Conservation (phyloP, 2,888 invertebrate species). For the Diplazon laetatorius region DNA sequence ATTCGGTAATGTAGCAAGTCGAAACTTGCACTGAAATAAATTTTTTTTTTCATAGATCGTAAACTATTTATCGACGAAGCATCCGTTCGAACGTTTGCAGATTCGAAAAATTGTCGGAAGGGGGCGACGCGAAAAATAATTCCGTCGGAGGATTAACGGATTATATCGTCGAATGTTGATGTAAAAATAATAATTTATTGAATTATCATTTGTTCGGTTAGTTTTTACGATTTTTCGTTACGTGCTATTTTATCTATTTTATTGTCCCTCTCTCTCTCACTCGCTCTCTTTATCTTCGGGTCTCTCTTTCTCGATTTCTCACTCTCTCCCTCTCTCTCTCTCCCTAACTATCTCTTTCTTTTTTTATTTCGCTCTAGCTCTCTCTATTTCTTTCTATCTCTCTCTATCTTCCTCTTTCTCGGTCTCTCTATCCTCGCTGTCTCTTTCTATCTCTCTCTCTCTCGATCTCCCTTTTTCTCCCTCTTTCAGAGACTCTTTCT, state of each 20-base stretch:
- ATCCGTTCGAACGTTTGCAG: constrained; percentile 22
- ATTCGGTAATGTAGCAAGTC: neutral
- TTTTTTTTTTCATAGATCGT: constrained; percentile 71
- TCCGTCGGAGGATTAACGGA: constrained; percentile 23
- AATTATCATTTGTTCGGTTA: constrained; percentile 73
- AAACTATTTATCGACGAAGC: constrained; percentile 33
- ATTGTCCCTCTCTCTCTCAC: constrained; percentile 2
- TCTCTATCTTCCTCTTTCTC: constrained; percentile 8
- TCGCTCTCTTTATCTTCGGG: constrained; percentile 13
- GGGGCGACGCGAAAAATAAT: constrained; percentile 64
- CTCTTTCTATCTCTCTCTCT: constrained; percentile 4
- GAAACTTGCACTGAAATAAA: constrained; percentile 11
- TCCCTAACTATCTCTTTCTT: constrained; percentile 45
- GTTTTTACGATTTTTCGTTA: constrained; percentile 70
- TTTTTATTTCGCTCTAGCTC: constrained; percentile 55
- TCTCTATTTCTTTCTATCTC: constrained; percentile 7
- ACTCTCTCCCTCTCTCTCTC: constrained; percentile 16
- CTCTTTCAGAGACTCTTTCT: constrained; percentile 5
- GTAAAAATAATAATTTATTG: constrained; percentile 73
- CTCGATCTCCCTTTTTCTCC: constrained; percentile 5
- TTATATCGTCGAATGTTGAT: constrained; percentile 70
- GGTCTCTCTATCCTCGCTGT: constrained; percentile 18
- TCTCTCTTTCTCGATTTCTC: constrained; percentile 10
- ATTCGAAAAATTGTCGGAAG: constrained; percentile 54
- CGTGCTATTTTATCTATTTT: constrained; percentile 36